Evolutionary conservation across 2,113 vertebrate genomes (phyloP).

Genomic region (Vireo altiloquus): DNA sequence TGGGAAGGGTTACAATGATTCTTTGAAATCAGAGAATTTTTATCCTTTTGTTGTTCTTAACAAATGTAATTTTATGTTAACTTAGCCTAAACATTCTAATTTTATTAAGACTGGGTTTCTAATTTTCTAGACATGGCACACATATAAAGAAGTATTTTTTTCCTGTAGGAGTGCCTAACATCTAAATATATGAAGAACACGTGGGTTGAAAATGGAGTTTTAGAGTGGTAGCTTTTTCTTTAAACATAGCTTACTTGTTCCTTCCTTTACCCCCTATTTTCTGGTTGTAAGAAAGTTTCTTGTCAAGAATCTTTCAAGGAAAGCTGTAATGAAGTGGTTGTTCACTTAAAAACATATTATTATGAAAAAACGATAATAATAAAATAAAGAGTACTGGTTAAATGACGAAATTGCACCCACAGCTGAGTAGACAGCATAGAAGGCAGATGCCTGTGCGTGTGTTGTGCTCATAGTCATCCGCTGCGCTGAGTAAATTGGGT

Average conservation of each 20-base stretch:
- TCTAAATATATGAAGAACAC: not conserved
- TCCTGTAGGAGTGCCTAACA: not conserved
- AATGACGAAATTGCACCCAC: not conserved
- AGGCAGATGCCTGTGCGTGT: fast-evolving
- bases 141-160: not conserved
- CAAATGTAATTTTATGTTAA: not conserved
- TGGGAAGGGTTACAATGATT: not conserved
- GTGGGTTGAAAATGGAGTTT: not conserved
- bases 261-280: not conserved
- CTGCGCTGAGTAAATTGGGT: not conserved
- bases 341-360: not conserved
- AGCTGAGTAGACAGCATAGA: not conserved
- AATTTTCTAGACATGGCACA: not conserved
- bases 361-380: not conserved
- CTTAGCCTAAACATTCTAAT: not conserved
- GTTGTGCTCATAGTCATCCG: fast-evolving
- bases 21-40: not conserved
- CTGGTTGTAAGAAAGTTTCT: not conserved
- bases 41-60: not conserved
- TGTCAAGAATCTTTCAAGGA: not conserved
- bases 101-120: not conserved
- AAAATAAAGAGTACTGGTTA: not conserved
- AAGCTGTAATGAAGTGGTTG: not conserved
- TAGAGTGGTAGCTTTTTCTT: not conserved
- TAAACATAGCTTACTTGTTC: not conserved